Percentiles rank a stretch among this genome's conserved stretches.
Conservation (phyloP, 2,888 invertebrate genomes). For the Achlya flavicornis region DNA sequence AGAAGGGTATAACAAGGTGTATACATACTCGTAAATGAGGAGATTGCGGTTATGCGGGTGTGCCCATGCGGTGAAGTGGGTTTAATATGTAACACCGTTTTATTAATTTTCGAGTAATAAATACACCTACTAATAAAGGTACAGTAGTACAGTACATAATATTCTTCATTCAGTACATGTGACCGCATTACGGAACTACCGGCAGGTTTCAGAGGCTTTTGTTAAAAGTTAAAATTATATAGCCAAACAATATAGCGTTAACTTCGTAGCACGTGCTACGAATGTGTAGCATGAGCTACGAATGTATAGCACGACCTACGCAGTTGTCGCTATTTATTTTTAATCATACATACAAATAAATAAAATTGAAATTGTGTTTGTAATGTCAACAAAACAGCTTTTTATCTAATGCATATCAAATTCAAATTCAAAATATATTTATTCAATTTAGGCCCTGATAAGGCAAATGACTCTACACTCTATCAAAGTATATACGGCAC, state of each 20-base stretch:
- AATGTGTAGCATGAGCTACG: neutral
- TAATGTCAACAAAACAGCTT: no score
- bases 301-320: neutral
- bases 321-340: neutral
- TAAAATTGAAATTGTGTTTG: no score
- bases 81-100: constrained; percentile 2
- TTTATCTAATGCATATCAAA: no score
- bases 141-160: neutral
- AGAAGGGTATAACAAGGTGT: constrained; percentile 10
- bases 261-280: neutral
- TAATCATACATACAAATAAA: no score
- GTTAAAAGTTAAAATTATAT: neutral
- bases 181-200: neutral
- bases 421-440: no score
- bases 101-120: constrained; percentile 2
- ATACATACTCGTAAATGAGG: neutral
- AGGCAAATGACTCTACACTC: no score
- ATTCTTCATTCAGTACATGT: neutral
- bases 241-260: no score
- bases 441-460: no score
- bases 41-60: constrained; percentile 10
- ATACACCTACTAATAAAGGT: neutral
- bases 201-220: neutral
- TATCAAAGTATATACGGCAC: no score
- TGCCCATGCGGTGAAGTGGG: neutral